Evolutionary conservation across 2,888 invertebrate species (phyloP).

Genomic region (Orchesellides sinensis): DNA sequence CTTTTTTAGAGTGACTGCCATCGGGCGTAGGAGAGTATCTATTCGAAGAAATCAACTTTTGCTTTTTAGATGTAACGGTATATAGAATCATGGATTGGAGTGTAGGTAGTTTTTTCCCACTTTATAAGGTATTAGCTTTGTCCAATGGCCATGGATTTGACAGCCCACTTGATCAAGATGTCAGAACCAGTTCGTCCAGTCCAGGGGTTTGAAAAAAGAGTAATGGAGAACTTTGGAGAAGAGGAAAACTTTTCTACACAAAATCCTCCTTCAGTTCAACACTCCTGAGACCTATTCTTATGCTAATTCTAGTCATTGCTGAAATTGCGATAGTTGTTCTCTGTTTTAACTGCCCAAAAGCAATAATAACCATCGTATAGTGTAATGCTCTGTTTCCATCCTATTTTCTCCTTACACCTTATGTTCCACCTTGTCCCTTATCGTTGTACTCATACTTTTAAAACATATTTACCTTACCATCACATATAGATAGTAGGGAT

Average conservation of each 20-base stretch:
- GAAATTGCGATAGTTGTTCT: slow-evolving; percentile 30
- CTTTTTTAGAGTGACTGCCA: slow-evolving; percentile 12
- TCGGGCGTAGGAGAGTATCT: slow-evolving; percentile 33
- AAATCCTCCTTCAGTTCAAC: slow-evolving; percentile 36
- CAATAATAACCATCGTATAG: slow-evolving; percentile 34
- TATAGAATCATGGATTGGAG: neutral
- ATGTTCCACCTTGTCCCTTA: neutral
- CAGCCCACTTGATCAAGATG: slow-evolving; percentile 68
- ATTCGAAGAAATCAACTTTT: slow-evolving; percentile 43
- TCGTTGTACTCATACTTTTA: neutral
- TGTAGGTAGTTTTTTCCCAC: neutral
- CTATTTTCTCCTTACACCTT: neutral
- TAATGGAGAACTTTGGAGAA: slow-evolving; percentile 7
- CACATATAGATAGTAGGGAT: slow-evolving; percentile 31
- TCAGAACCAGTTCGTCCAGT: slow-evolving; percentile 69
- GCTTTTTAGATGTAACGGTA: slow-evolving; percentile 3
- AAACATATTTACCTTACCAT: neutral
- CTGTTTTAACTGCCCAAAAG: slow-evolving; percentile 57
- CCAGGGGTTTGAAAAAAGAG: slow-evolving; percentile 39
- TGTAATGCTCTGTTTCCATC: neutral
- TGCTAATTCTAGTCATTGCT: slow-evolving; percentile 58
- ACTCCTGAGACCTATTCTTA: slow-evolving; percentile 58
- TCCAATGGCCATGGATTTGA: slow-evolving; percentile 61
- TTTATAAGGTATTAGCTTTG: slow-evolving; percentile 36
- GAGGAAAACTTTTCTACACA: neutral